Evolutionary conservation across 2,113 vertebrate genomes (phyloP), one percentile per base, ranked within the genome.

Genomic region (Phyllopteryx taeniolatus): DNA sequence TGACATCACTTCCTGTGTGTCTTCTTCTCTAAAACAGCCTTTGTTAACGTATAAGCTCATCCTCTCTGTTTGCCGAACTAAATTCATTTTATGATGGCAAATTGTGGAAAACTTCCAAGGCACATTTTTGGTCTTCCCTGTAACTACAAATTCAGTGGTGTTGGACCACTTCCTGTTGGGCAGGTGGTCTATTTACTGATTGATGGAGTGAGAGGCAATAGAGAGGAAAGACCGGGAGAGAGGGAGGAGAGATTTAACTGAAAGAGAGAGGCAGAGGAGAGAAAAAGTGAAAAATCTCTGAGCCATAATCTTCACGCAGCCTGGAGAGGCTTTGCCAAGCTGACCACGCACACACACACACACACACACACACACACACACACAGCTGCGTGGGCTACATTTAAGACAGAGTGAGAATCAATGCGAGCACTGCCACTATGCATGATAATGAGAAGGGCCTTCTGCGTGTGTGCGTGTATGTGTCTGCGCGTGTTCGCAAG

Each of bases 301-400:
- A 86, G 85, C 85, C 82, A 86, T 88, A 87, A 90, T 90, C 88
- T 88, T 88, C 82, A 82, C 86, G 88, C 85, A 87, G 88, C 83
- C 85, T 85, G 85, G 80, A 85, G 86, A 88, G 84, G 83, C 88
- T 87, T 79, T 88, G 84, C 83, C 85, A 87, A 85, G 79, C 71
- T 88, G 84, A 87, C 82, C 87, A 78, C 74, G 80, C 81, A 70
- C 66, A 49, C 78, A 83, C 67, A 65, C 69, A 62, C 69, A 51
- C 69, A 72, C 75, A 70, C 72, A 60, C 62, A 77, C 72, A 71
- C 66, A 60, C 74, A 76, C 71, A 75, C 78, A 69, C 73, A 62
- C 72, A 60, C 74, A 67, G 54, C 65, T 82, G 83, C 79, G 83
- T 83, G 83, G 80, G 82, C 80, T 81, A 82, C 75, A 76, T 87